phyloP scores from a whole-genome alignment of 2,113 vertebrate genomes.

The Pongo pygmaeus region DNA sequence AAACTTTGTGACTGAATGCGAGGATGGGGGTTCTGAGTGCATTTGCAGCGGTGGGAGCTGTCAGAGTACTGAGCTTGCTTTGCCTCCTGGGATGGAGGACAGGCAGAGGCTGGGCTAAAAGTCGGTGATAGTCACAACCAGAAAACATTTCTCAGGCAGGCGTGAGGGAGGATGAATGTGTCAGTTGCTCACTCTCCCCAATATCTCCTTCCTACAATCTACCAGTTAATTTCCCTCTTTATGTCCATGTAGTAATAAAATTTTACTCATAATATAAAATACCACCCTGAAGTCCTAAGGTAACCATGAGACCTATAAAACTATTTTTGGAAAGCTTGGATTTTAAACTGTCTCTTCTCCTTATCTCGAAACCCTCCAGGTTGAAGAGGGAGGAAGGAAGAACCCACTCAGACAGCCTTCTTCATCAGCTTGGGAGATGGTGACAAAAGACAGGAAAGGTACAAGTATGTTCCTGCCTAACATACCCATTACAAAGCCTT shows the following conservation, averaged over 20 bases:
- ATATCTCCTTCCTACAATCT: neutral
- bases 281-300: neutral
- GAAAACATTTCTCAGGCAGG: neutral
- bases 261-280: constrained; percentile 9
- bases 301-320: constrained; percentile 27
- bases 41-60: neutral
- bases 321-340: constrained; percentile 29
- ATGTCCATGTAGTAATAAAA: constrained; percentile 42
- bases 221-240: neutral
- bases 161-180: neutral
- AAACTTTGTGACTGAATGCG: neutral
- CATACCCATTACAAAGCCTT: neutral
- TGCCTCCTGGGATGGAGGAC: neutral
- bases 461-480: neutral
- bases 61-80: neutral
- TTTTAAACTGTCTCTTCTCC: neutral
- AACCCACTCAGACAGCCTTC: neutral
- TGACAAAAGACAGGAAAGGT: neutral
- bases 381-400: neutral
- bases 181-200: neutral
- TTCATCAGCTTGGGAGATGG: neutral
- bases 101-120: neutral
- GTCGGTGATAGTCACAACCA: neutral
- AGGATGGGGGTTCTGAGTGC: neutral
- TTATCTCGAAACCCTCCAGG: neutral